Evolutionary conservation across 2,888 invertebrate genomes (phyloP).

Genomic region (Tethea ocularis): DNA sequence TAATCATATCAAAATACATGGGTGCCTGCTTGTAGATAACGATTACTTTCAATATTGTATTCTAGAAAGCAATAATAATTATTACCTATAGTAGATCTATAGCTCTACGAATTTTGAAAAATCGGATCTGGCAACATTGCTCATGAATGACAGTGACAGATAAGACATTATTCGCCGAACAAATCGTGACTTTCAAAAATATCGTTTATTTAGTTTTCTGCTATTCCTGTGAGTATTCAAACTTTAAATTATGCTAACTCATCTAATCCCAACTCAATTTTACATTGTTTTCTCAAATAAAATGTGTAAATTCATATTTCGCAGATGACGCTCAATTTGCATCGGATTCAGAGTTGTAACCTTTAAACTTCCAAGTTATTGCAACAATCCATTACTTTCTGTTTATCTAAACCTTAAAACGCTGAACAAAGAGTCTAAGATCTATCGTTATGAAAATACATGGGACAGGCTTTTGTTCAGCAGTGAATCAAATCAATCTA

Average conservation of each 20-base stretch:
- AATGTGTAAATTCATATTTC: not conserved
- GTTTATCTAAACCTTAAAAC: no score
- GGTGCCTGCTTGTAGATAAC: no score
- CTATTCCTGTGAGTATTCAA: conserved; percentile 37
- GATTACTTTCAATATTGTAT: no score
- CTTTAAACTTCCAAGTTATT: not conserved
- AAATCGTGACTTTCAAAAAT: conserved; percentile 70
- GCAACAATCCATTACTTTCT: no score
- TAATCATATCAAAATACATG: no score
- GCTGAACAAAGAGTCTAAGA: no score
- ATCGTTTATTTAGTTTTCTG: conserved; percentile 21
- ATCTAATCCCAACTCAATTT: not conserved
- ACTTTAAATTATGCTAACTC: not conserved
- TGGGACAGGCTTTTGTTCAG: not conserved
- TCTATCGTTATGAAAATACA: no score
- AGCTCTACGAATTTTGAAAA: no score
- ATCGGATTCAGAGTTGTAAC: not conserved
- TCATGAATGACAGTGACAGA: not conserved
- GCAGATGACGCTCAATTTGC: not conserved
- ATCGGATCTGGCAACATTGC: not conserved
- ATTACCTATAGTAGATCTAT: no score
- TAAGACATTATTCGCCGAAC: conserved; percentile 31
- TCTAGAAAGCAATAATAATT: no score
- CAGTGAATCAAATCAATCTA: no score
- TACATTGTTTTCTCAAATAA: not conserved